A percentile compares a stretch with the other conserved stretches of the same genome.
Evolutionary conservation across 2,113 vertebrate species (phyloP).

Genomic region (Neolamprologus devosi): DNA sequence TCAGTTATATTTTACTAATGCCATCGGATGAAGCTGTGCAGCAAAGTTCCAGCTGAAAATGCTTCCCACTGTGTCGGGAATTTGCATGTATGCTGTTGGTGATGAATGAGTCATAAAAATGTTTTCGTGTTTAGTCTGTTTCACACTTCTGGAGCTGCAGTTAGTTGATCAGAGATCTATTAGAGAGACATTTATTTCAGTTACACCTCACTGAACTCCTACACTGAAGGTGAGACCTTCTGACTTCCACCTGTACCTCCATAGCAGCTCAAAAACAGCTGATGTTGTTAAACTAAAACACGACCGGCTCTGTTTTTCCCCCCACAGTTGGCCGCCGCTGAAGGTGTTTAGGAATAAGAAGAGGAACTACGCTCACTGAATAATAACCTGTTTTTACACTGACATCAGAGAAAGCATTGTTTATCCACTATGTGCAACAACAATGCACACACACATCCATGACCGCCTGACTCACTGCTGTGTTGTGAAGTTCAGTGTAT

Average conservation of each 20-base stretch:
- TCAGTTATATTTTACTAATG: background rate
- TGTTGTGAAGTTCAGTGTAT: background rate
- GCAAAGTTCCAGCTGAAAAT: background rate
- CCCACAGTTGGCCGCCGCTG: background rate
- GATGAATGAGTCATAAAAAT: background rate
- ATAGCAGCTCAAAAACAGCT: background rate
- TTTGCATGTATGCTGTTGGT: background rate
- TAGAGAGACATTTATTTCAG: background rate
- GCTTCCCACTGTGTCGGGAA: background rate
- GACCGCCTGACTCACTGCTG: background rate
- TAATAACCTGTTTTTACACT: background rate
- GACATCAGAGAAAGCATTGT: conserved; percentile 1
- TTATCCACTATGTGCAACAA: background rate
- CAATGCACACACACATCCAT: background rate
- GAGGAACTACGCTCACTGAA: background rate
- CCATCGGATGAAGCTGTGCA: background rate
- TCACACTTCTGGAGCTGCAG: background rate
- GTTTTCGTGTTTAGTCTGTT: background rate
- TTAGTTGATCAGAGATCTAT: background rate
- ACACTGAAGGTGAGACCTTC: background rate
- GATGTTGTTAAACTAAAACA: background rate
- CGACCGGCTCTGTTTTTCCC: accelerated
- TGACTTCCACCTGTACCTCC: background rate
- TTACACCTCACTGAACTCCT: background rate
- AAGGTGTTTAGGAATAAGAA: background rate